phyloP scores from a whole-genome alignment of 2,888 invertebrate genomes.

The Onchidella celtica region DNA sequence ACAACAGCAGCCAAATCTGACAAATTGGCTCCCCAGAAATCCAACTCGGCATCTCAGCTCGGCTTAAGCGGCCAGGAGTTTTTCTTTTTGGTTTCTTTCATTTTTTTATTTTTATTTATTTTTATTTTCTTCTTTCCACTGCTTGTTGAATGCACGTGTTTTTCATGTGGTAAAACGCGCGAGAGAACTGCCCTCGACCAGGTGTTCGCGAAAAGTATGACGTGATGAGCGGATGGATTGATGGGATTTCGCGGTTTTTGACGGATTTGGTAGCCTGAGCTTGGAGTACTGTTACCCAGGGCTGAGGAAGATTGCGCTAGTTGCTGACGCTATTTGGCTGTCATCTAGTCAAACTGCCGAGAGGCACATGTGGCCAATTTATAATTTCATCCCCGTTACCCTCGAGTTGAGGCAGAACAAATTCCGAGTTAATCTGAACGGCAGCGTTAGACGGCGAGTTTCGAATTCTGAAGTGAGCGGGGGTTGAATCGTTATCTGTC shows the following conservation, averaged over 20 bases:
- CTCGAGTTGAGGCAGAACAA: no score
- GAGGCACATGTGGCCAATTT: conserved; percentile 3
- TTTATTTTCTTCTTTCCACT: neutral
- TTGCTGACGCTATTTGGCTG: neutral
- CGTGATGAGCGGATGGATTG: conserved; percentile 24
- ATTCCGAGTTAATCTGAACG: no score
- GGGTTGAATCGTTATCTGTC: no score
- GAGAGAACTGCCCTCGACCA: neutral
- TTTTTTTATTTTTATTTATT: no score
- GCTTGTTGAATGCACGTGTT: conserved; percentile 14
- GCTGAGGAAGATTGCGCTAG: conserved; percentile 1
- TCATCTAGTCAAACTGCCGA: conserved; percentile 10
- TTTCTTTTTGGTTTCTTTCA: no score
- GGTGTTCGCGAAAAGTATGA: neutral
- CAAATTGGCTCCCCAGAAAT: neutral
- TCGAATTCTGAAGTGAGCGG: no score
- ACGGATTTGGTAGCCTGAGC: conserved; percentile 8
- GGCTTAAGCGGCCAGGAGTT: no score
- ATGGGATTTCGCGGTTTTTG: conserved; percentile 33
- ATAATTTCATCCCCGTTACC: neutral
- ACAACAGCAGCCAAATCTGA: neutral
- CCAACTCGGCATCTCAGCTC: neutral
- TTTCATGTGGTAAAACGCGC: neutral
- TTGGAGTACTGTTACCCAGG: conserved; percentile 26
- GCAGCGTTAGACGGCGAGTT: no score